A percentile compares a stretch with the other conserved stretches of the same genome.
phyloP scores from a whole-genome alignment of 1,140 invertebrate species.

The Stegodyphus dumicola region DNA sequence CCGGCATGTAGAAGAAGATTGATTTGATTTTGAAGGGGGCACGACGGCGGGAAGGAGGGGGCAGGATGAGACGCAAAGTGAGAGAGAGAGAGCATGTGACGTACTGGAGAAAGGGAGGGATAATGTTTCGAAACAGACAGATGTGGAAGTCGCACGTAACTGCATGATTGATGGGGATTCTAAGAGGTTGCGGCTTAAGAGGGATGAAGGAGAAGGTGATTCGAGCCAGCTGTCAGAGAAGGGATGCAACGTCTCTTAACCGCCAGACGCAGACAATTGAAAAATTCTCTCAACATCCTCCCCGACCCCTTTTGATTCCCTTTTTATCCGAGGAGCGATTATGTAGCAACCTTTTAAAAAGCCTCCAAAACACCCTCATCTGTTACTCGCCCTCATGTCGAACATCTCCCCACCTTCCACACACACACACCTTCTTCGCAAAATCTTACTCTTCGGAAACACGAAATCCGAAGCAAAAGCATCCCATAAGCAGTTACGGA shows the following conservation, averaged over 20 bases:
- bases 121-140: constrained; percentile 55
- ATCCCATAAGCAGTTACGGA: no score
- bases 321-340: constrained; percentile 48
- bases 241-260: constrained; percentile 40
- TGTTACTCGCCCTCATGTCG: constrained; percentile 34
- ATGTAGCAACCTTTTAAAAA: constrained; percentile 31
- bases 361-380: constrained; percentile 39
- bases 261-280: constrained; percentile 49
- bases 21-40: constrained; percentile 60
- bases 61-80: constrained; percentile 50
- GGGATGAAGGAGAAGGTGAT: constrained; percentile 33
- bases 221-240: constrained; percentile 51
- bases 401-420: not conserved
- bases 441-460: no score
- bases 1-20: constrained; percentile 53
- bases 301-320: constrained; percentile 19
- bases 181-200: constrained; percentile 36
- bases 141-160: constrained; percentile 61
- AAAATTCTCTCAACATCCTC: constrained; percentile 50
- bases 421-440: no score
- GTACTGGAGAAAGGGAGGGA: constrained; percentile 9
- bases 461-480: no score
- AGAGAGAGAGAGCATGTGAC: constrained; percentile 45
- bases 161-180: constrained; percentile 58
- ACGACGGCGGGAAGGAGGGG: constrained; percentile 17